phyloP scores from a whole-genome alignment of 2,113 vertebrate species.

The Ceyx margarethae region DNA sequence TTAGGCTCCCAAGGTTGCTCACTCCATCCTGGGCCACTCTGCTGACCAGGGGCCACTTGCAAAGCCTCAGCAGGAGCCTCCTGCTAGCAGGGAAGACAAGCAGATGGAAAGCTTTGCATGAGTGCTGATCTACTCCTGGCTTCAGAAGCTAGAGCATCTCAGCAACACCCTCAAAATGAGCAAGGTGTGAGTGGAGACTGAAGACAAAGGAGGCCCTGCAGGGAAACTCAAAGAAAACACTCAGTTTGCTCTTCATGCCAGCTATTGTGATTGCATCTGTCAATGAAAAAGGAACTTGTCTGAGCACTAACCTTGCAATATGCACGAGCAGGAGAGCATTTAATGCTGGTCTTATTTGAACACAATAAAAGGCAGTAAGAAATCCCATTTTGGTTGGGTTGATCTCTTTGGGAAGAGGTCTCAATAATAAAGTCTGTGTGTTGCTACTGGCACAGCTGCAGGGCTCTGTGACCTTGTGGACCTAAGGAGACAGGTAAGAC shows the following conservation, averaged over 20 bases:
- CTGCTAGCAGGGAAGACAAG: background rate
- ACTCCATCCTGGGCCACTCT: background rate
- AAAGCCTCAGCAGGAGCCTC: background rate
- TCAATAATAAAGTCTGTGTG: background rate
- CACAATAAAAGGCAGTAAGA: background rate
- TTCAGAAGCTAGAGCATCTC: background rate
- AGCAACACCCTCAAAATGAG: background rate
- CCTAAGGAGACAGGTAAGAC: background rate
- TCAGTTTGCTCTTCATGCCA: background rate
- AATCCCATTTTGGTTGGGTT: background rate
- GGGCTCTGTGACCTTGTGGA: background rate
- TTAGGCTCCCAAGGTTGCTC: background rate
- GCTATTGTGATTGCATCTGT: constrained; percentile 40
- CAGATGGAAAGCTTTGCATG: background rate
- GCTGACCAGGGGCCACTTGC: background rate
- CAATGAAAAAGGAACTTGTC: constrained; percentile 23
- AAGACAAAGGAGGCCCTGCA: constrained; percentile 25
- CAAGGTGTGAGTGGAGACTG: background rate
- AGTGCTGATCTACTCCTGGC: background rate
- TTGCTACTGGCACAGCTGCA: background rate
- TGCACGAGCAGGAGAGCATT: background rate
- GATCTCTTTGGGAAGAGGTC: background rate
- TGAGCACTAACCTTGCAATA: background rate
- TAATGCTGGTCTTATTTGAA: background rate
- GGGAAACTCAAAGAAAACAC: constrained; percentile 13